Evolutionary conservation across 2,888 invertebrate genomes (phyloP).

Genomic region (Portevinia maculata): DNA sequence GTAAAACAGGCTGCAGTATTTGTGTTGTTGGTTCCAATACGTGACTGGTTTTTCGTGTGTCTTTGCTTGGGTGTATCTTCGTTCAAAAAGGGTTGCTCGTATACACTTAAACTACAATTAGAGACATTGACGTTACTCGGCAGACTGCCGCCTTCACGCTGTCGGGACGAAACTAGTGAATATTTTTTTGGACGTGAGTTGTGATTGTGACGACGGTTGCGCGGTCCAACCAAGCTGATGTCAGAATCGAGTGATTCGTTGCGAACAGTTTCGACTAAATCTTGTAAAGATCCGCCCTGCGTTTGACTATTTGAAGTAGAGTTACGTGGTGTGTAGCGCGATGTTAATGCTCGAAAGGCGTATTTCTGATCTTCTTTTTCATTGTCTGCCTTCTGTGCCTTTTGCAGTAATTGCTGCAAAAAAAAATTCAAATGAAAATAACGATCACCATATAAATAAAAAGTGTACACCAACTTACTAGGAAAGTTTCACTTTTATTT

Average conservation of each 20-base stretch:
- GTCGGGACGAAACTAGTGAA: conserved; percentile 82
- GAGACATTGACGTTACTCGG: conserved; percentile 85
- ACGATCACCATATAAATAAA: background rate
- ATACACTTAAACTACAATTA: conserved; percentile 75
- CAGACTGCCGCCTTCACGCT: conserved; percentile 87
- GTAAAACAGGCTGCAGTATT: conserved; percentile 46
- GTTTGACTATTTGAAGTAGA: conserved; percentile 81
- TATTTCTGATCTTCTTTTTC: conserved; percentile 85
- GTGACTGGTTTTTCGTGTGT: conserved; percentile 73
- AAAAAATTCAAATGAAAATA: conserved; percentile 8
- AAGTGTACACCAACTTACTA: conserved; percentile 84
- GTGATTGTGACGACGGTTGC: conserved; percentile 78
- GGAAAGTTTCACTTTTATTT: conserved; percentile 92
- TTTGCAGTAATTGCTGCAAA: conserved; percentile 87
- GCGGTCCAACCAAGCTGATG: conserved; percentile 79
- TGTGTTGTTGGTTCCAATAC: conserved; percentile 48
- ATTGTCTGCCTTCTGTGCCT: conserved; percentile 87
- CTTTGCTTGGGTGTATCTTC: conserved; percentile 74
- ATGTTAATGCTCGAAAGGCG: conserved; percentile 79
- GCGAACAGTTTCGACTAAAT: conserved; percentile 84
- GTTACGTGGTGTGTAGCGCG: conserved; percentile 79
- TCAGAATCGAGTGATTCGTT: conserved; percentile 81
- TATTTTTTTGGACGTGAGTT: conserved; percentile 82
- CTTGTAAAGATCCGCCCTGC: conserved; percentile 86
- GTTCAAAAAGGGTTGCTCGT: conserved; percentile 76